Conservation (phyloP, 2,797 vertebrate species). For the Chromis chromis region DNA sequence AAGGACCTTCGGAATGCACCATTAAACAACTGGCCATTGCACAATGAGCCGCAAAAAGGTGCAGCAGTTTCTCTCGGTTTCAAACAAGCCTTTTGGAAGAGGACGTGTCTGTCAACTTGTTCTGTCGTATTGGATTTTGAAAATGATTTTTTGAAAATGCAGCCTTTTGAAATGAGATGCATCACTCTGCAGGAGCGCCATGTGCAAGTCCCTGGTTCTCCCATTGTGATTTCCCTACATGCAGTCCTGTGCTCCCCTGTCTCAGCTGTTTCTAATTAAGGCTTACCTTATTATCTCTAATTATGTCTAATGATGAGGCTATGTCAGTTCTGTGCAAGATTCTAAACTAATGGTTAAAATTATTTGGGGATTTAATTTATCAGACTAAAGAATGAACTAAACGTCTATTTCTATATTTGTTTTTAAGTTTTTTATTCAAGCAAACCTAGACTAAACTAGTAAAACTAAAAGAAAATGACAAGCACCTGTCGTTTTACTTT, state of each 20-base stretch:
- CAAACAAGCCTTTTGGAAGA: background rate
- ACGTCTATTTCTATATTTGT: too few species aligned
- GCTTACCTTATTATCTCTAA: constrained; percentile 58
- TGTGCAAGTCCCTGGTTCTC: constrained; percentile 30
- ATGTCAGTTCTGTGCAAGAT: constrained; percentile 8
- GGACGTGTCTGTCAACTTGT: constrained; percentile 15
- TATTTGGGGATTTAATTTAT: background rate
- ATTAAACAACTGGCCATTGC: constrained; percentile 46
- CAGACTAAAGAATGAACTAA: too few species aligned
- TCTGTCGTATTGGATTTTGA: constrained; percentile 19
- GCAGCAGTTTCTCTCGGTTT: constrained; percentile 9
- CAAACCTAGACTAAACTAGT: background rate
- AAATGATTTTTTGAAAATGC: constrained; percentile 17
- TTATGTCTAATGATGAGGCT: constrained; percentile 15
- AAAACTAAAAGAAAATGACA: too few species aligned
- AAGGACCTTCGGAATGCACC: constrained; percentile 46
- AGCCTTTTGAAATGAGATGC: constrained; percentile 42
- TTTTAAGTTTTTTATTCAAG: background rate
- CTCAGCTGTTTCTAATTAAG: constrained; percentile 64
- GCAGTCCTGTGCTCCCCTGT: constrained; percentile 42
- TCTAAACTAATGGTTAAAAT: background rate
- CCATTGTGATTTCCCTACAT: constrained; percentile 42
- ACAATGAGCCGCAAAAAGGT: constrained; percentile 34
- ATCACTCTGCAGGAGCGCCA: constrained; percentile 31
- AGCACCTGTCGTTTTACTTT: too few species aligned